Evolutionary conservation across 37 sponge, comb jelly and placozoan species (phyloP).

Genomic region (Corticium candelabrum): DNA sequence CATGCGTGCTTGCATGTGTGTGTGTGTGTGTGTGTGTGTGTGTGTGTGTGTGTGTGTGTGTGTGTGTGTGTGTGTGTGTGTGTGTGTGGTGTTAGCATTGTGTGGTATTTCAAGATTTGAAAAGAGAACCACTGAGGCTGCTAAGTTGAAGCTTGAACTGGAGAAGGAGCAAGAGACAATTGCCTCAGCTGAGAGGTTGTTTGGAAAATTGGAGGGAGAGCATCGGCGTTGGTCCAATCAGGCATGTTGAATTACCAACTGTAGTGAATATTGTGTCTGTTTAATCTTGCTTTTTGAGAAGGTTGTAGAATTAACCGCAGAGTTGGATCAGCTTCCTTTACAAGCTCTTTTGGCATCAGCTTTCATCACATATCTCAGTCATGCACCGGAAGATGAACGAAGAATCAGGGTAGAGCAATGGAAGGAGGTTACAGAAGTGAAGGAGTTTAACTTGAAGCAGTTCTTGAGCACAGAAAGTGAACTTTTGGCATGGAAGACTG

Average conservation of each 20-base stretch:
- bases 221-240: constrained; percentile 78
- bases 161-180: constrained; percentile 85
- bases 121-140: constrained; percentile 83
- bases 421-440: constrained; percentile 29
- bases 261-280: not conserved
- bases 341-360: constrained; percentile 60
- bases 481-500: constrained; percentile 82
- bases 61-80: too few species aligned
- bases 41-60: too few species aligned
- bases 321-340: constrained; percentile 64
- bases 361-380: constrained; percentile 76
- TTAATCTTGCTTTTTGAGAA: not conserved
- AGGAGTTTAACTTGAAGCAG: constrained; percentile 43
- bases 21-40: too few species aligned
- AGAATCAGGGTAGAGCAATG: constrained; percentile 31
- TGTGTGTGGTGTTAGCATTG: too few species aligned
- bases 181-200: constrained; percentile 73
- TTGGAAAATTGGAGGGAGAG: constrained; percentile 85
- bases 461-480: constrained; percentile 89
- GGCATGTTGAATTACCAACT: constrained; percentile 20
- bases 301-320: constrained; percentile 42
- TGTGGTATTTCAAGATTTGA: constrained; percentile 82
- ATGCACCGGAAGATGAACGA: constrained; percentile 55
- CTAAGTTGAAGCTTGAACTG: constrained; percentile 78
- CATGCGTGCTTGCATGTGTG: too few species aligned